Base-by-base conservation (phyloP, 23 tunicate genomes). In the Corella eumyota region DNA sequence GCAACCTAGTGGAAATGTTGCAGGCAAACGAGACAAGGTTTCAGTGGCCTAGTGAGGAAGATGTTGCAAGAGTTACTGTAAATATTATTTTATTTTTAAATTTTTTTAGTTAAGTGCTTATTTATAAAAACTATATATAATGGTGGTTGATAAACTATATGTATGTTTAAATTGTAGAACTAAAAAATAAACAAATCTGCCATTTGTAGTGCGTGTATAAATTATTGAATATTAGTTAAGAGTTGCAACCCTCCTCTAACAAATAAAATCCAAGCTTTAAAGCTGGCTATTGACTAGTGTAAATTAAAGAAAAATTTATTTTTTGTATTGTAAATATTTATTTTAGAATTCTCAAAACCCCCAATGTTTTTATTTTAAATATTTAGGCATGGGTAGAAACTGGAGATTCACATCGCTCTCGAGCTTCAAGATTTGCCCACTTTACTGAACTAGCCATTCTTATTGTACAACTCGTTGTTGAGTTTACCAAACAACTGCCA, bases 41-140 rank as follows among this genome's bases (percentile, higher is more conserved):
- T 68, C 96, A 88, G 67, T 88, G 96, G 96, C 96, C 96, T n/a
- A 71, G 88, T 20, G 73, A 76, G 34, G 96, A 88, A 32, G 87
- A 78, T 61, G 81, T 88, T 21, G 78, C 75, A 6, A 88, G 68
- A 61, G 81, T 88, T 15, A 88, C 96, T 34, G 96, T 88, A 31
- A 50, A 87, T 40, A 19, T 19, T 26, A 23, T 58, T 26, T 22
- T 58, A 40, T 53, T 13, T n/a, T 20, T 7, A 53, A 20, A 20
- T 53, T 11, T 53, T 53, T 40, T 9, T 40, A 11, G 11, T n/a
- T n/a, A n/a, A n/a, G n/a, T 24, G 2, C 11, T 5, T 6, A 5
- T 5, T 50, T 50, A 20, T 17, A 6, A 50, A 5, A 5, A 20
- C 9, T 50, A 20, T 50, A 50, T 17, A 6, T 9, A 40, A 40